phyloP scores from a whole-genome alignment of 1,140 invertebrate genomes.

The Dysdera silvatica region DNA sequence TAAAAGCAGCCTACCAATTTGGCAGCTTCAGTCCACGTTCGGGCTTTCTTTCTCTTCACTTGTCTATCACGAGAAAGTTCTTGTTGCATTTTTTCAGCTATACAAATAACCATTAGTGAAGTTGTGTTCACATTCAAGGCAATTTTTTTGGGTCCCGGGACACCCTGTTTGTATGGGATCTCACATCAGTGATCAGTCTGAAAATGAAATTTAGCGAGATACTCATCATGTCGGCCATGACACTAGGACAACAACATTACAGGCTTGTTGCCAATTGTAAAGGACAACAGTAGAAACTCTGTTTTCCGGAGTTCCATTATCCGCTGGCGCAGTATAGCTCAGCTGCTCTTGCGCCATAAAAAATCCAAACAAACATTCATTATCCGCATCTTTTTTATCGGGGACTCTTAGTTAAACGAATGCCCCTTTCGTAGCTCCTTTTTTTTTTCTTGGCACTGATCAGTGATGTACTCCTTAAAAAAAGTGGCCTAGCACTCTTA shows the following conservation, averaged over 20 bases:
- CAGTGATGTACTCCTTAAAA: too few species aligned
- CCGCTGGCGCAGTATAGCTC: too few species aligned
- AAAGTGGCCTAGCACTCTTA: too few species aligned
- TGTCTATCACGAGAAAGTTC: slow-evolving; percentile 38
- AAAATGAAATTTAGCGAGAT: slow-evolving; percentile 20
- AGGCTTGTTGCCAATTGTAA: too few species aligned
- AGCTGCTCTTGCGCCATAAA: too few species aligned
- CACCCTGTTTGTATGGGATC: slow-evolving; percentile 16
- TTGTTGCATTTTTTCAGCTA: slow-evolving; percentile 36
- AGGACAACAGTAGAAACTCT: too few species aligned
- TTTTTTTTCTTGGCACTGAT: too few species aligned
- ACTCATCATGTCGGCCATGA: slow-evolving; percentile 29
- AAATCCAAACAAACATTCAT: too few species aligned
- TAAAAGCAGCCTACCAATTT: slow-evolving; percentile 44
- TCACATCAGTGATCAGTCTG: slow-evolving; percentile 27
- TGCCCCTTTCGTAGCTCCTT: too few species aligned
- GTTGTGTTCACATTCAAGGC: slow-evolving; percentile 19
- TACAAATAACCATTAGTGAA: slow-evolving; percentile 31
- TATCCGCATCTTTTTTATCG: too few species aligned
- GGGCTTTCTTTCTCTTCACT: slow-evolving; percentile 38
- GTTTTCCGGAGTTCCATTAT: too few species aligned
- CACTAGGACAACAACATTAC: slow-evolving; percentile 28
- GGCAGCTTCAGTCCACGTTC: slow-evolving; percentile 42
- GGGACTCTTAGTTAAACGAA: too few species aligned
- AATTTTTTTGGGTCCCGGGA: slow-evolving; percentile 16